Base-by-base conservation (phyloP, 2,888 invertebrate genomes). In the Brachylomia viminalis region DNA sequence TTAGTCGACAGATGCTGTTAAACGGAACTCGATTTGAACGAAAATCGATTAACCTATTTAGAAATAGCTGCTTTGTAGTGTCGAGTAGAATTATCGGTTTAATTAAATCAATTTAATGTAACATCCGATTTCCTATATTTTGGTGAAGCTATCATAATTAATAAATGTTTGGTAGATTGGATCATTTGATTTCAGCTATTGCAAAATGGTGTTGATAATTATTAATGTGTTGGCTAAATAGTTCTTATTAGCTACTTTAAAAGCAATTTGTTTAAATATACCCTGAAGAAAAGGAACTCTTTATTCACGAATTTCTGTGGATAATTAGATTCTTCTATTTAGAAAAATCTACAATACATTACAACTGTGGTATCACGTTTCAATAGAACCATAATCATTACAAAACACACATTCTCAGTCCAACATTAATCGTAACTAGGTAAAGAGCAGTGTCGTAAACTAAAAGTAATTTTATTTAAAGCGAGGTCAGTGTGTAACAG, bases 381-480 rank as follows among this genome's bases (percentile, higher is more conserved):
- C 38, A 4, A 38, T 13, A 45, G 11, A 45, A 45, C 23, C 30
- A 49, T 52, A 70, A 54, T 47, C 38, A 17, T 52, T 20, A 20
- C 13, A 17, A 42, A 82, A 58, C 49, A 52, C 23, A 56, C 59
- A 59, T 72, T 71, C 2, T 68, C 20, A 61, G 52, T 69, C 73
- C 54, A 47, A 15, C 27, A 49, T 68, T 30, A 38, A 83, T 2
- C 58, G 49, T 61, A 78, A 78, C 90, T 89, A 90, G 89, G 91
- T 89, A 91, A 93, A 91, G 86, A 91, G 83, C 88, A 88, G 78
- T 84, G 85, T 91, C 89, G 89, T 93, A 91, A 92, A 92, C 90
- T 87, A 89, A 87, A 89, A 86, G 89, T 91, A 90, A 91, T 89
- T 86, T 90, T 88, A 90, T 88, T 85, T 86, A 81, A 83, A 89